Percentiles rank a stretch among this genome's conserved stretches.
Conservation (phyloP, 2,797 vertebrate genomes). For the Alauda arvensis region DNA sequence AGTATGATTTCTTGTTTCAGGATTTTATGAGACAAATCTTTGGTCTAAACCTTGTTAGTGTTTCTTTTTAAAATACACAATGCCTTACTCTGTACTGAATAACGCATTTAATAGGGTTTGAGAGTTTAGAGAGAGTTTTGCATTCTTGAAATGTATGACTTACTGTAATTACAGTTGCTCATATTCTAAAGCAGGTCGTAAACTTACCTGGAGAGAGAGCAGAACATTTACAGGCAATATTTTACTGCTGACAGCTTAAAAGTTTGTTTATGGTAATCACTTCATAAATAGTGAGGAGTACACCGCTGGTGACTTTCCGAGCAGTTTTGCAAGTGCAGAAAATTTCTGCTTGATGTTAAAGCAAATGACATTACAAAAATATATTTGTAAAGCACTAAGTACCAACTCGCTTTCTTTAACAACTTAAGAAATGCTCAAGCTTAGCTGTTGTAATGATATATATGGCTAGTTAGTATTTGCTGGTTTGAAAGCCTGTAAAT, state of each 20-base stretch:
- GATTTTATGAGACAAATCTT: neutral
- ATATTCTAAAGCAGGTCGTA: slow-evolving; percentile 10
- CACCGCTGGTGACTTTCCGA: neutral
- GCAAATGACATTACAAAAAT: neutral
- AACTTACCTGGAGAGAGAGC: slow-evolving; percentile 39
- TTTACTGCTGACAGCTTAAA: slow-evolving; percentile 40
- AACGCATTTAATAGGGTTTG: neutral
- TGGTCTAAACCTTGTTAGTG: neutral
- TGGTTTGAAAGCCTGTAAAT: neutral
- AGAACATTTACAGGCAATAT: slow-evolving; percentile 23
- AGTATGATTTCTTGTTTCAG: neutral
- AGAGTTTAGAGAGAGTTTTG: neutral
- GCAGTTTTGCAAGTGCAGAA: neutral
- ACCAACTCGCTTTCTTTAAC: neutral
- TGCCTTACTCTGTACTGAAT: neutral
- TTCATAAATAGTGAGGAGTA: slow-evolving; percentile 17
- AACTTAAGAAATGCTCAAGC: neutral
- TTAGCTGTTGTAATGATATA: neutral
- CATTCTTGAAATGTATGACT: slow-evolving; percentile 9
- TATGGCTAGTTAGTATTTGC: neutral
- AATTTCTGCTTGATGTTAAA: neutral
- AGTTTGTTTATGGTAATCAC: slow-evolving; percentile 50
- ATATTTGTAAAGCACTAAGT: neutral
- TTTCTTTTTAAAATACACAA: neutral
- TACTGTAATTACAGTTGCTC: slow-evolving; percentile 41